Percentiles rank a stretch among this genome's conserved stretches.
These are phyloP conservation scores for Ornithoptera alexandrae DNA, from an alignment of 2,888 invertebrate species.

Conservation along the genomic window DNA sequence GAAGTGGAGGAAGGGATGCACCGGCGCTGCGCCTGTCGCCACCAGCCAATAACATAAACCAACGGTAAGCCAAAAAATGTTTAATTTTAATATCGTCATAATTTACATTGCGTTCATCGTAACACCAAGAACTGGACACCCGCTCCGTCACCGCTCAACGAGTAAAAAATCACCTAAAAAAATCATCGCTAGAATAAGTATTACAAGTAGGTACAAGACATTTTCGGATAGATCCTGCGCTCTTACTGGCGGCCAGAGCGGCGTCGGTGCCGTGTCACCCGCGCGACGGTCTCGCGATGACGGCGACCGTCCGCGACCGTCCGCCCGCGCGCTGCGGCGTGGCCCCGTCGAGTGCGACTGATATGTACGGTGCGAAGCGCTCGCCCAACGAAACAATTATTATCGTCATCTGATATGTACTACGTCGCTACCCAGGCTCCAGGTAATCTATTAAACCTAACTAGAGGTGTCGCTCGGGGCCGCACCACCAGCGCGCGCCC, in stretches of 20 bases:
- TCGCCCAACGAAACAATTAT: slow-evolving; percentile 27
- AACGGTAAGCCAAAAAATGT: slow-evolving; percentile 79
- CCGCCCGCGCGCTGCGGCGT: too few species aligned
- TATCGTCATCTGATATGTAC: slow-evolving; percentile 28
- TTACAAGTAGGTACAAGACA: slow-evolving; percentile 58
- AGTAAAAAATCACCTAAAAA: slow-evolving; percentile 74
- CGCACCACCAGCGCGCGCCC: not conserved
- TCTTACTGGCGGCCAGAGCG: slow-evolving; percentile 33
- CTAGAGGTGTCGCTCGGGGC: slow-evolving; percentile 22
- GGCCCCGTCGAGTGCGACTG: slow-evolving; percentile 22
- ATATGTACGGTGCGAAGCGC: slow-evolving; percentile 28
- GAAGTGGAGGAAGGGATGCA: slow-evolving; percentile 35
- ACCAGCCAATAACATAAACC: slow-evolving; percentile 69
- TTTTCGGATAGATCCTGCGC: slow-evolving; percentile 54
- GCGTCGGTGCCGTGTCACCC: slow-evolving; percentile 18
- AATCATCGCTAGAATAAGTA: slow-evolving; percentile 67
- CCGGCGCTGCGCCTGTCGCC: slow-evolving; percentile 37
- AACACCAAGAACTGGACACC: slow-evolving; percentile 74
- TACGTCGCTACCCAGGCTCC: slow-evolving; percentile 28
- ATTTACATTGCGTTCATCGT: slow-evolving; percentile 75
- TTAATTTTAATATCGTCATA: slow-evolving; percentile 76
- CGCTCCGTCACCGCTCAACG: slow-evolving; percentile 76
- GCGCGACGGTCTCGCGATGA: slow-evolving; percentile 2
- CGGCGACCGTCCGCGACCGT: slow-evolving; percentile 8
- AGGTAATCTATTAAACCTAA: slow-evolving; percentile 29